Conservation (phyloP, 2,888 invertebrate species). For the Cheilosia soror region DNA sequence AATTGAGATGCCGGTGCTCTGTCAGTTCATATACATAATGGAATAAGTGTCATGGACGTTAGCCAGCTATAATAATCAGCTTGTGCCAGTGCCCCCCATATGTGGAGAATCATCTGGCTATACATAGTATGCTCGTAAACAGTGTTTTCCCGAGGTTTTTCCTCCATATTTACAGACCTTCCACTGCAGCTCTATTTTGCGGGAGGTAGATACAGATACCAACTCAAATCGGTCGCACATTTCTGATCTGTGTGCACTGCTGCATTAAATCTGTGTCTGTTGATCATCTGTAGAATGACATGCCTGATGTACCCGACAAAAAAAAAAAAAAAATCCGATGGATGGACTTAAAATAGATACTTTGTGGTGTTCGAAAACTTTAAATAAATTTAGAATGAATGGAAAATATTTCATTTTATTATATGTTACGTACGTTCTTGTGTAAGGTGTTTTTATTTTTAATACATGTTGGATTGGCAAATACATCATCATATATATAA, state of each 20-base stretch:
- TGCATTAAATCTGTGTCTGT: conserved; percentile 9
- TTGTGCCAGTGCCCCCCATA: conserved; percentile 52
- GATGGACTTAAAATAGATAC: conserved; percentile 62
- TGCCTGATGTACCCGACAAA: conserved; percentile 48
- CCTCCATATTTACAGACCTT: conserved; percentile 12
- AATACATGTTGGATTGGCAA: conserved; percentile 5
- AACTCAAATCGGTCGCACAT: conserved; percentile 9
- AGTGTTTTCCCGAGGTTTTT: too few relatives aligned
- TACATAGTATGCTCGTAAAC: neutral
- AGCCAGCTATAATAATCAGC: conserved; percentile 31
- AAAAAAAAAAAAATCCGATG: conserved; percentile 21
- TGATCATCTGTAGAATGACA: conserved; percentile 52
- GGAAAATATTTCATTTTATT: conserved; percentile 25
- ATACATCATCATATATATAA: neutral
- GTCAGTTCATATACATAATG: conserved; percentile 56
- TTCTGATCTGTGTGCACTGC: conserved; percentile 32
- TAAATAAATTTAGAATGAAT: conserved; percentile 57
- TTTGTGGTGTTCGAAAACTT: conserved; percentile 54
- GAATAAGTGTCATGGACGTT: conserved; percentile 63
- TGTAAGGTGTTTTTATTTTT: conserved; percentile 10
- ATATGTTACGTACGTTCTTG: conserved; percentile 4
- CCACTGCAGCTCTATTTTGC: conserved; percentile 9
- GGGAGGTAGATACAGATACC: conserved; percentile 21
- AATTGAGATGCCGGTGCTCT: conserved; percentile 28
- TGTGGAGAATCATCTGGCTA: conserved; percentile 44